Evolutionary conservation across 2,113 vertebrate species (phyloP), one percentile per base, ranked within the genome.

Genomic region (Apeltes quadracus): DNA sequence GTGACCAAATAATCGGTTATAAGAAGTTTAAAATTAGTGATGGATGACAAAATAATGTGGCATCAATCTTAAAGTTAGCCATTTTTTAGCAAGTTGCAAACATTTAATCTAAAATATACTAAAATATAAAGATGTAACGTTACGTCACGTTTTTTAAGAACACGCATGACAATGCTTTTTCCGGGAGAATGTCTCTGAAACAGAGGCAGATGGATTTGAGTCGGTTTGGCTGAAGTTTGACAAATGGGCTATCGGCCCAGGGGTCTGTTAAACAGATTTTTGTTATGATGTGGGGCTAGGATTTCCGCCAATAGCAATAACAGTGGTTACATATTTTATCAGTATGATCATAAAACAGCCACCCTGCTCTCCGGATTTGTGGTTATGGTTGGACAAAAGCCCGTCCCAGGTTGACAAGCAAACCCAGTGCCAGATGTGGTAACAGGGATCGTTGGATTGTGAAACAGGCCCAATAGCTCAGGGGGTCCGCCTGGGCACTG

Each of bases 371-470:
- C 36, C 58, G 54, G 62, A 32, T 14, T 50, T 18, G 32, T 74
- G 43, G 69, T 73, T 23, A 73, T 43, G 54, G 22, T 22, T 71
- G 48, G 53, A 39, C 25, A 65, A 48, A 73, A 29, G 41, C 20
- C 34, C 11, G 36, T 76, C 56, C 41, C 46, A 55, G 59, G 59
- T 15, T 71, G 67, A 63, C 64, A 74, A 72, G n/a, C 34, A 50
- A 74, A 68, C 32, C 36, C 48, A 54, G 27, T 68, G 61, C 54
- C 82, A 79, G 73, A 72, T 74, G 70, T 76, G 68, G 58, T 76
- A 80, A 80, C 43, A 58, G 54, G 72, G 27, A 84, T 85, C 66
- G 80, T 32, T 83, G 55, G 81, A 78, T 50, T 72, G 29, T 59
- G 65, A 66, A 74, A 82, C 68, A 82, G 73, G 38, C 76, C 81